These are phyloP conservation scores for Dissostichus mawsoni DNA, from an alignment of 2,113 vertebrate genomes.

Conservation along the genomic window DNA sequence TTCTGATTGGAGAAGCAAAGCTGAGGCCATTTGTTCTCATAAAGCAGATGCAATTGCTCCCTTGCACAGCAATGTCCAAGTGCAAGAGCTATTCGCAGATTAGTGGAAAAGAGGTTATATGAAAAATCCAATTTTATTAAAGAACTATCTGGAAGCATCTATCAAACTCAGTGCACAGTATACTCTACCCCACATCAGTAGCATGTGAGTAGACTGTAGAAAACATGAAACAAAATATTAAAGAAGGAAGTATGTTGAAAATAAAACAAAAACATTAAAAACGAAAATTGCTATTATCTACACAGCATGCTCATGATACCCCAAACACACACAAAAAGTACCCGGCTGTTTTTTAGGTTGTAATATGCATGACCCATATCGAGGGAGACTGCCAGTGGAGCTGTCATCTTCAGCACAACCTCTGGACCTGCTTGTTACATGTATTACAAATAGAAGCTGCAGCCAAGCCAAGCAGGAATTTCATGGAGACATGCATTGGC, in stretches of 20 bases:
- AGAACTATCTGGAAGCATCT: not conserved
- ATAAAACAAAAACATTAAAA: not conserved
- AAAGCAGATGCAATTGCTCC: slow-evolving; percentile 33
- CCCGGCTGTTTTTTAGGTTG: not conserved
- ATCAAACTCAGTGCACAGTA: not conserved
- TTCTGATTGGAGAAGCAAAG: slow-evolving; percentile 52
- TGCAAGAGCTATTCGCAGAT: not conserved
- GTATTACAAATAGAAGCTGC: slow-evolving; percentile 27
- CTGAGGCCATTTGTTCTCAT: slow-evolving; percentile 56
- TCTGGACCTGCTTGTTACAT: slow-evolving; percentile 26
- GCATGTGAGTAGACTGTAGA: not conserved
- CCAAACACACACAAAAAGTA: slow-evolving; percentile 5
- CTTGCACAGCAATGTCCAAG: not conserved
- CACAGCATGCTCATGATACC: not conserved
- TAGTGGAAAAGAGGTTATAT: slow-evolving; percentile 19
- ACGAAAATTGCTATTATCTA: not conserved
- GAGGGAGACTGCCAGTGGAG: slow-evolving; percentile 3
- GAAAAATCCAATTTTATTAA: slow-evolving; percentile 5
- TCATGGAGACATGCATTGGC: slow-evolving; percentile 14
- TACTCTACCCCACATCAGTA: not conserved
- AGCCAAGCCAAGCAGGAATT: slow-evolving; percentile 20
- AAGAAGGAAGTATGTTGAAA: not conserved
- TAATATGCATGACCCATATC: not conserved
- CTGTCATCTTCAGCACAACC: slow-evolving; percentile 32
- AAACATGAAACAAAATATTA: not conserved